Conservation (phyloP, 2,888 invertebrate species). For the Synergus umbraculus region DNA sequence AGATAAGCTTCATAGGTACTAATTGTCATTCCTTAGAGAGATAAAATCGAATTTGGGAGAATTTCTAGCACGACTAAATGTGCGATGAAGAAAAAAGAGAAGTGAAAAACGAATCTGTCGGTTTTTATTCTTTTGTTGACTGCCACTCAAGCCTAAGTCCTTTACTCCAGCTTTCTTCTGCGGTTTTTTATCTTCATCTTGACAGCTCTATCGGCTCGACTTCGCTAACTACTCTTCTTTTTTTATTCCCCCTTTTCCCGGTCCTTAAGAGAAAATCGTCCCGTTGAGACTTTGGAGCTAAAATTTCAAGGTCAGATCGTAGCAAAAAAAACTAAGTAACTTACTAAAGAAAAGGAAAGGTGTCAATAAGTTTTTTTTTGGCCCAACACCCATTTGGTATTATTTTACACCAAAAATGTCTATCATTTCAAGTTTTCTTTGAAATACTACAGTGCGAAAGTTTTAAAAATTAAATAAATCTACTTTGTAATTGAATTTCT, state of each 20-base stretch:
- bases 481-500: too few species aligned
- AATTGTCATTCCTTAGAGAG: not conserved
- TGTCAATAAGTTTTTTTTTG: too few species aligned
- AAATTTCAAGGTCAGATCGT: not conserved
- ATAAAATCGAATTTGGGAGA: not conserved
- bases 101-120: not conserved
- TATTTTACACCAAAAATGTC: too few species aligned
- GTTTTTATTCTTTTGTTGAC: constrained; percentile 17
- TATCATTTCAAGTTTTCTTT: too few species aligned
- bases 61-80: not conserved
- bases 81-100: not conserved
- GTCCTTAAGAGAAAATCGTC: not conserved
- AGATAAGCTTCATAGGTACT: not conserved
- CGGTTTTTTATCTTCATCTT: constrained; percentile 1
- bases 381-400: too few species aligned
- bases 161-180: not conserved
- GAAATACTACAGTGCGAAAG: too few species aligned
- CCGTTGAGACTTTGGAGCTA: not conserved
- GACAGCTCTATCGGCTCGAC: not conserved
- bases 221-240: not conserved
- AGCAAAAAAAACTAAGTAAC: too few species aligned
- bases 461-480: not conserved
- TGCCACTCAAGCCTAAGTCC: not conserved
- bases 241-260: too few species aligned
- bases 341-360: too few species aligned